A percentile compares a stretch with the other conserved stretches of the same genome.
These are phyloP conservation scores for Misgurnus mizolepis DNA, from an alignment of 2,113 vertebrate genomes.

Conservation along the genomic window DNA sequence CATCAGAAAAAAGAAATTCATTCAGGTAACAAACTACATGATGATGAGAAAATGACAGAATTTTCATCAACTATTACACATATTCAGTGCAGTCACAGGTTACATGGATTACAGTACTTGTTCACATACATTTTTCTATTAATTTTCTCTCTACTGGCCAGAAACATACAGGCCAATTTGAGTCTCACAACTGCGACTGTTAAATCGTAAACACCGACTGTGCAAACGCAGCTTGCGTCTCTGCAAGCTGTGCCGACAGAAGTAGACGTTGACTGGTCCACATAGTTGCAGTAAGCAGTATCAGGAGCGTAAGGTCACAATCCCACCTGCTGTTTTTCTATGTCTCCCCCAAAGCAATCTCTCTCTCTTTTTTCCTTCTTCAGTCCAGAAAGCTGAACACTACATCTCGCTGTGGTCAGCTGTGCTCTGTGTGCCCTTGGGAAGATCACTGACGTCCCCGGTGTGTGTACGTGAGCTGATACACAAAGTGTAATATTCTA, in stretches of 20 bases:
- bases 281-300: conserved; percentile 12
- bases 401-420: conserved; percentile 30
- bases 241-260: conserved; percentile 51
- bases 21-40: no score
- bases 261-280: neutral
- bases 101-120: no score
- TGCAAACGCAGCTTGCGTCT: no score
- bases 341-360: conserved; percentile 19
- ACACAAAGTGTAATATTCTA: conserved; percentile 44
- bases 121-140: no score
- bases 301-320: conserved; percentile 10
- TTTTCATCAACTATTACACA: no score
- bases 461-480: conserved; percentile 38
- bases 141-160: no score
- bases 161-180: no score
- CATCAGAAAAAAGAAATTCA: no score
- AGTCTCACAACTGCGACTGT: no score
- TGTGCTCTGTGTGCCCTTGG: conserved; percentile 44
- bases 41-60: no score
- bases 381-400: conserved; percentile 20
- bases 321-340: conserved; percentile 38
- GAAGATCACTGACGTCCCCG: conserved; percentile 44
- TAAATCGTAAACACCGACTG: no score
- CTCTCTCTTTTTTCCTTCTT: conserved; percentile 17
- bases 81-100: no score